phyloP scores from a whole-genome alignment of 2,888 invertebrate species.

The Sminthurinus aureus region DNA sequence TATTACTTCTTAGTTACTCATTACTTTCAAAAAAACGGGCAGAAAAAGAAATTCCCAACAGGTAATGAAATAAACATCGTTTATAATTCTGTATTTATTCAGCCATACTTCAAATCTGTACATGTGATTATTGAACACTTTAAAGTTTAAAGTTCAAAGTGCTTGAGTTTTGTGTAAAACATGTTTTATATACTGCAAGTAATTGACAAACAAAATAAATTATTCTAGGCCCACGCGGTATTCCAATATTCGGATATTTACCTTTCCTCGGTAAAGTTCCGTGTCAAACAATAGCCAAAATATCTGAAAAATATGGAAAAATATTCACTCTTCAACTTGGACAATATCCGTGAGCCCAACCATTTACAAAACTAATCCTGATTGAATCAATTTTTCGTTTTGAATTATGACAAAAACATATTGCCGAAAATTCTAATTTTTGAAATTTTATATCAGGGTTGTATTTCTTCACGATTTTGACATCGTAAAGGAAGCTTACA shows the following conservation, averaged over 20 bases:
- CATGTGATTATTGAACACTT: too few relatives aligned
- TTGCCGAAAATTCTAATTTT: background rate
- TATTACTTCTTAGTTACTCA: background rate
- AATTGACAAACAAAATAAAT: too few relatives aligned
- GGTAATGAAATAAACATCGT: too few relatives aligned
- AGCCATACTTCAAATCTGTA: too few relatives aligned
- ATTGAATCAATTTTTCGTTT: too few relatives aligned
- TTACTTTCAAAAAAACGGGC: background rate
- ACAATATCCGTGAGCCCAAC: conserved; percentile 46
- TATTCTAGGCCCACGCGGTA: conserved; percentile 49
- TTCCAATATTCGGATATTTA: conserved; percentile 56
- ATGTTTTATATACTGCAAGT: background rate
- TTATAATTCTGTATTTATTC: too few relatives aligned
- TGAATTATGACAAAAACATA: background rate
- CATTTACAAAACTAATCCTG: too few relatives aligned
- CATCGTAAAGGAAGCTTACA: conserved; percentile 47
- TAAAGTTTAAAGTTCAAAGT: background rate
- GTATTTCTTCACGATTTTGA: conserved; percentile 54
- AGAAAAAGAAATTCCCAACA: background rate
- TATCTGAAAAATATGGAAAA: conserved; percentile 53
- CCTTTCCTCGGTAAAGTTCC: conserved; percentile 56
- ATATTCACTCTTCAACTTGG: conserved; percentile 53
- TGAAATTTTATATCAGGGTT: conserved; percentile 41
- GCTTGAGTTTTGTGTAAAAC: background rate
- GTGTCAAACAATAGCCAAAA: conserved; percentile 47